A percentile compares a stretch with the other conserved stretches of the same genome.
These are phyloP conservation scores for Porites evermanni DNA, from an alignment of 92 coral and sea anemone species.

Conservation along the genomic window DNA sequence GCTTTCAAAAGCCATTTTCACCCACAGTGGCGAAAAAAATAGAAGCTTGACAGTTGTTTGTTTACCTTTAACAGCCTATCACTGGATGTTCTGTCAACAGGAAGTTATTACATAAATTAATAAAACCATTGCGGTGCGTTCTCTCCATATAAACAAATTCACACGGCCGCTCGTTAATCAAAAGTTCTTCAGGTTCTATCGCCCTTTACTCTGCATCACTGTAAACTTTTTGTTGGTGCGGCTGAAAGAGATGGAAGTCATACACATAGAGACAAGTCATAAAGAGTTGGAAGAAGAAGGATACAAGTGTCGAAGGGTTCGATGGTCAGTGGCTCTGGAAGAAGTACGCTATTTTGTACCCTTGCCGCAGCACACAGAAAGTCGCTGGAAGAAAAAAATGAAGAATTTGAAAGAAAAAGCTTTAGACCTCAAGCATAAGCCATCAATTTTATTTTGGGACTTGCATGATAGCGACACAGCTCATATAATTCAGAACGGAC, in stretches of 20 bases:
- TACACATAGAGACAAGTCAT: background rate
- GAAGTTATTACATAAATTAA: background rate
- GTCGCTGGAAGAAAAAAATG: slow-evolving; percentile 43
- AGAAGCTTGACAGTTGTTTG: background rate
- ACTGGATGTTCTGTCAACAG: background rate
- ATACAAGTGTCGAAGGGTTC: slow-evolving; percentile 40
- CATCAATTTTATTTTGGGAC: slow-evolving; percentile 21
- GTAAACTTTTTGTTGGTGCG: background rate
- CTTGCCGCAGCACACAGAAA: slow-evolving; percentile 17
- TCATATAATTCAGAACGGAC: slow-evolving; percentile 24
- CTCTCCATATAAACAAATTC: no score
- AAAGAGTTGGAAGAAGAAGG: background rate
- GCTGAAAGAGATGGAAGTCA: background rate
- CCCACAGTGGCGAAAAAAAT: slow-evolving; percentile 4
- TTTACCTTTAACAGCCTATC: slow-evolving; percentile 15
- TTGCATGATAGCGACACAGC: background rate
- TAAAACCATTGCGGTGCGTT: background rate
- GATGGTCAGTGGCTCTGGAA: slow-evolving; percentile 72
- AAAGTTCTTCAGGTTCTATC: no score
- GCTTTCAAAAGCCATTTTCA: slow-evolving; percentile 12
- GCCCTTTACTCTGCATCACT: background rate
- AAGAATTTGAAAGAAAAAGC: slow-evolving; percentile 48
- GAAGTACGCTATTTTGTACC: slow-evolving; percentile 65
- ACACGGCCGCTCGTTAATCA: background rate
- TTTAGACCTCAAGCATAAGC: slow-evolving; percentile 20